A percentile compares a stretch with the other conserved stretches of the same genome.
Conservation (phyloP, 2,888 invertebrate genomes). For the Zaprionus obscuricornis region DNA sequence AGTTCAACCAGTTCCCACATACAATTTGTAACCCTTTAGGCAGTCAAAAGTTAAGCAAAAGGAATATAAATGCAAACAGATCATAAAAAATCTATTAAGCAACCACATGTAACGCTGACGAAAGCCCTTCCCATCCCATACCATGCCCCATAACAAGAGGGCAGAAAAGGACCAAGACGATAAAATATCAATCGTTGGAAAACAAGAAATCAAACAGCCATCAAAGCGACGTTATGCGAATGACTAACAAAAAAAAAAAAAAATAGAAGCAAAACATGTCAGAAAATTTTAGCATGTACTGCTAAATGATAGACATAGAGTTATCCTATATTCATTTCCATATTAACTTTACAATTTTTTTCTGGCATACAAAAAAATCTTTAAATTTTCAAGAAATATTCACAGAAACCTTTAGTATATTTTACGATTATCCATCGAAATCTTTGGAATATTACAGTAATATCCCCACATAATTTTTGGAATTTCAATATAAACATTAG, state of each 20-base stretch:
- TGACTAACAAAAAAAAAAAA: conserved; percentile 32
- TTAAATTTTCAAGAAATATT: no score
- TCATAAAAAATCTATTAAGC: conserved; percentile 78
- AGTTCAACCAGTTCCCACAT: not conserved
- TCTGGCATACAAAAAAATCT: no score
- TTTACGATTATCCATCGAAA: no score
- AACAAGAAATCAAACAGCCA: conserved; percentile 80
- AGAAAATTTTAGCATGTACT: no score
- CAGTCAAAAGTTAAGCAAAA: conserved; percentile 32
- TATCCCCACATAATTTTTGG: no score
- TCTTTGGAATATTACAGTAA: no score
- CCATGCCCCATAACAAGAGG: conserved; percentile 5
- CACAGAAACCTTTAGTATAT: no score
- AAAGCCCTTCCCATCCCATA: conserved; percentile 33
- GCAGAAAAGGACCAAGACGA: conserved; percentile 46
- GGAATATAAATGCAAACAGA: conserved; percentile 66
- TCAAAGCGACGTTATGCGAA: conserved; percentile 78
- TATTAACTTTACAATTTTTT: no score
- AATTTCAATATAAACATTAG: no score
- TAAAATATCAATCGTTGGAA: conserved; percentile 79
- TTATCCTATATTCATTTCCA: no score
- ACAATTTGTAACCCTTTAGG: conserved; percentile 55
- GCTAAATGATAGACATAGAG: no score
- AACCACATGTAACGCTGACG: conserved; percentile 67
- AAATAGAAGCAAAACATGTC: not conserved